Evolutionary conservation across 1,140 invertebrate genomes (phyloP).

Genomic region (Aradophagus sp.): DNA sequence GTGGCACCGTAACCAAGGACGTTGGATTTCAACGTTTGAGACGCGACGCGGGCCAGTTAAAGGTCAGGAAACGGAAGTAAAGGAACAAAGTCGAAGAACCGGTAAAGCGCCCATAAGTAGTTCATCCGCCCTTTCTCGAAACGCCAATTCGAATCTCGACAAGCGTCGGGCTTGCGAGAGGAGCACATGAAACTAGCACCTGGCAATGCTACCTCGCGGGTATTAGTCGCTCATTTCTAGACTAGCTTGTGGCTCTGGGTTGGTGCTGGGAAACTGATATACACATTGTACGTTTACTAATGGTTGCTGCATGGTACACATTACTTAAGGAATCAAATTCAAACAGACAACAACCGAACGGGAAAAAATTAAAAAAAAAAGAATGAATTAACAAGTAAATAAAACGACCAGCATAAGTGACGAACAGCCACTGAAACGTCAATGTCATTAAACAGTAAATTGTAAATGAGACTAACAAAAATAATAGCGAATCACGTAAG

Average conservation of each 20-base stretch:
- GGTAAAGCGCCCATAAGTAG: constrained; percentile 12
- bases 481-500: no score
- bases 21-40: no score
- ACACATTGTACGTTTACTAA: constrained; percentile 68
- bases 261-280: constrained; percentile 72
- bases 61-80: no score
- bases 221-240: constrained; percentile 71
- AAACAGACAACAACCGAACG: not conserved
- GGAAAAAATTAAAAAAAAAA: not conserved
- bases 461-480: no score
- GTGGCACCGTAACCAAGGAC: no score
- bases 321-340: constrained; percentile 52
- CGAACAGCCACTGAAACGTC: no score
- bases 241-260: constrained; percentile 72
- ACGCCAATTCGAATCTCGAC: not conserved
- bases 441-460: no score
- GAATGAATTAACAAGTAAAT: not conserved
- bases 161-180: constrained; percentile 16
- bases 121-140: constrained; percentile 1
- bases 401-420: no score
- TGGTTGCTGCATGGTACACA: constrained; percentile 73
- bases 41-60: no score
- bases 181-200: constrained; percentile 69
- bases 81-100: not conserved
- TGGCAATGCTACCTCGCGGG: constrained; percentile 72